Percentiles rank a stretch among this genome's conserved stretches.
phyloP scores from a whole-genome alignment of 64 coral and sea anemone species.

The Hydrozoanthus tunicans region DNA sequence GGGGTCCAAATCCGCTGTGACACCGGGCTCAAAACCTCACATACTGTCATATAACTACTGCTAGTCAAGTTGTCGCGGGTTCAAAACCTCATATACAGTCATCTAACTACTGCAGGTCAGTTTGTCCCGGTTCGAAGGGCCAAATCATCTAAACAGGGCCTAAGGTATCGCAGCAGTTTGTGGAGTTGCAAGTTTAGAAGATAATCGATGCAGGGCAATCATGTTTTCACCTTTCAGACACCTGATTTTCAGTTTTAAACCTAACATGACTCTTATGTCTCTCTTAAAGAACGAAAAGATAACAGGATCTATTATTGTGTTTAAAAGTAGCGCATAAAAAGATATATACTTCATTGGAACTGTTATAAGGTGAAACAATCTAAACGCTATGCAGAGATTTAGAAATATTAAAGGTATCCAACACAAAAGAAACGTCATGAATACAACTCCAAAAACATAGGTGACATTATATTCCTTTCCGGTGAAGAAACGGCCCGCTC shows the following conservation, averaged over 20 bases:
- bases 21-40: too few relatives aligned
- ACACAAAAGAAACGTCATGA: conserved; percentile 64
- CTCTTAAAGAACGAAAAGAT: conserved; percentile 78
- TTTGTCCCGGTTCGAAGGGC: too few relatives aligned
- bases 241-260: background rate
- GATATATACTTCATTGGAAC: conserved; percentile 61
- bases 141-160: too few relatives aligned
- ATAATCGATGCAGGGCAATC: too few relatives aligned
- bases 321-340: conserved; percentile 64
- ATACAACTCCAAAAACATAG: conserved; percentile 65
- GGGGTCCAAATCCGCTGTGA: too few relatives aligned
- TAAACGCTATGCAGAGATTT: conserved; percentile 65
- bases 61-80: too few relatives aligned
- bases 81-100: too few relatives aligned
- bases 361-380: conserved; percentile 47
- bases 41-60: too few relatives aligned
- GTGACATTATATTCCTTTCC: conserved; percentile 71
- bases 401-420: conserved; percentile 85
- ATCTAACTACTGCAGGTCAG: too few relatives aligned
- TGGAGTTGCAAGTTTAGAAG: background rate
- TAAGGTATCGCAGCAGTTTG: too few relatives aligned
- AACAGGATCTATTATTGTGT: conserved; percentile 74
- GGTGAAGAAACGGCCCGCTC: conserved; percentile 13
- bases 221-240: too few relatives aligned
- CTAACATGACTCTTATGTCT: conserved; percentile 31